Evolutionary conservation across 2,797 vertebrate species (phyloP), one percentile per base, ranked within the genome.

Genomic region (Bradypodion ventrale): DNA sequence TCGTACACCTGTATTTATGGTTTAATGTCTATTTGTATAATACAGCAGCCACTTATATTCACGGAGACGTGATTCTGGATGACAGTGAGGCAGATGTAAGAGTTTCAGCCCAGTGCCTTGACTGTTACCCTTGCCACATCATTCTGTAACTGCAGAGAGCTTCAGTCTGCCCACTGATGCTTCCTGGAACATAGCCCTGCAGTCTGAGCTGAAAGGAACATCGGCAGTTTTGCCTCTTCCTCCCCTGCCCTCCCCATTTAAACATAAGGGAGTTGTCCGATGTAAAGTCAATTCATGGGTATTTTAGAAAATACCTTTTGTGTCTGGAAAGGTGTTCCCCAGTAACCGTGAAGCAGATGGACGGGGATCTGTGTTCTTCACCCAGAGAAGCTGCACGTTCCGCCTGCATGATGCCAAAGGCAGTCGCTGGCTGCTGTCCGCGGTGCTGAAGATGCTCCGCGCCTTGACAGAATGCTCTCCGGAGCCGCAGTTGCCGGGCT

Each of bases 351-450:
- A 62, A 75, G 19, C n/a, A 44, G 62, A 72, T 72, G 69, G 56
- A 25, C 25, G 32, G 21, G 46, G 77, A 42, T 29, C 56, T n/a
- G 49, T 42, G 32, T 60, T n/a, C 73, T 46, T 75, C 52, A 63
- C 63, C 73, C 62, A 35, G 75, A 76, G 85, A 29, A 86, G 86
- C 90, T 83, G 85, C 87, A 88, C 42, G 10, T 91, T 91, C 87
- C 52, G 32, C 85, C 85, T 74, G 66, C 69, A 78, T 80, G 78
- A 82, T 65, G 63, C 79, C 4, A 84, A 78, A 87, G 83, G 75
- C 89, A 89, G 91, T 84, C 89, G 83, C 85, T 87, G 91, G 85
- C 91, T 56, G 84, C 94, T 92, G 91, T 92, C 93, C 92, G 87
- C 85, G 90, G 93, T 93, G 91, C 93, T 94, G 92, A 94, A 91